phyloP scores from a whole-genome alignment of 2,888 invertebrate species.

The Rotaria socialis region DNA sequence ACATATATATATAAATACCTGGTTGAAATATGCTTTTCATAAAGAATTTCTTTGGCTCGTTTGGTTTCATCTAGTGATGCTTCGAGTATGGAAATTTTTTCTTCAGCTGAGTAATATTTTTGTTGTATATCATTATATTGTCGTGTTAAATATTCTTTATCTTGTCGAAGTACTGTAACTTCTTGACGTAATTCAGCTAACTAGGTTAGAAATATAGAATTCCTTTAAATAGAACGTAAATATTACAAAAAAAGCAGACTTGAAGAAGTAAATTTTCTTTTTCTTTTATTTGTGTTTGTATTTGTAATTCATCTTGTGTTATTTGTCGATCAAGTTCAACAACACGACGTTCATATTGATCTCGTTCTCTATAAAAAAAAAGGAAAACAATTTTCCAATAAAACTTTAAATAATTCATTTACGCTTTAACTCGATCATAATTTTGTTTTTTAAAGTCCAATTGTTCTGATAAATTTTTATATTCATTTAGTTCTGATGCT shows the following conservation, averaged over 20 bases:
- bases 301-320: constrained; percentile 52
- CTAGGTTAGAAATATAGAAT: constrained; percentile 47
- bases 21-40: constrained; percentile 59
- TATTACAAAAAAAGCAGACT: constrained; percentile 48
- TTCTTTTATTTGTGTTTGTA: constrained; percentile 52
- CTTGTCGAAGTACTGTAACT: constrained; percentile 54
- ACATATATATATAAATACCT: constrained; percentile 50
- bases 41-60: constrained; percentile 56
- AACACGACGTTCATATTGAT: constrained; percentile 53
- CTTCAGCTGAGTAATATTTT: constrained; percentile 51
- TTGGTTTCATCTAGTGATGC: constrained; percentile 56
- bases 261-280: constrained; percentile 55
- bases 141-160: constrained; percentile 57
- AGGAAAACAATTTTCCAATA: not conserved
- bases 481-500: constrained; percentile 52
- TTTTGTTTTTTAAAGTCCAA: constrained; percentile 57
- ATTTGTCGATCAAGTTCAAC: constrained; percentile 53
- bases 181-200: constrained; percentile 53
- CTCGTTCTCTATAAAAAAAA: constrained; percentile 52
- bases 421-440: constrained; percentile 57
- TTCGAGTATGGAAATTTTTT: constrained; percentile 52
- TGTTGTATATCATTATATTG: constrained; percentile 52
- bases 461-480: constrained; percentile 52
- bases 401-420: constrained; percentile 8
- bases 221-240: not conserved